phyloP scores from a whole-genome alignment of 2,888 invertebrate species.

The Epinotia brunnichana region DNA sequence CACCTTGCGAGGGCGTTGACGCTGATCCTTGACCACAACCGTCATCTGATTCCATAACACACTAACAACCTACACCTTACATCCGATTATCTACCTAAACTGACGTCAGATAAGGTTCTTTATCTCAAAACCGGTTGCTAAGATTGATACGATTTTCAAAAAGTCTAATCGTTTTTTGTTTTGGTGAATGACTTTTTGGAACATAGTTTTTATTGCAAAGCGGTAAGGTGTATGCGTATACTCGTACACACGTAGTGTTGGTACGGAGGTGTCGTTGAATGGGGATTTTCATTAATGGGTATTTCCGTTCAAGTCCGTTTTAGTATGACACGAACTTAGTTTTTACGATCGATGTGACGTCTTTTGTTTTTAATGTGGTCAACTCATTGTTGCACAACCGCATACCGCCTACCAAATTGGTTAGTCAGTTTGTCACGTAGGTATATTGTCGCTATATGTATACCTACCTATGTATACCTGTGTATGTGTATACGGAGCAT shows the following conservation, averaged over 20 bases:
- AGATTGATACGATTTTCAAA: not conserved
- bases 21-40: constrained; percentile 29
- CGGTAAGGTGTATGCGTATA: not conserved
- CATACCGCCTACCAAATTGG: no score
- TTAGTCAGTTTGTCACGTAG: no score
- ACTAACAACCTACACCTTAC: not conserved
- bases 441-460: no score
- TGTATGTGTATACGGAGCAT: no score
- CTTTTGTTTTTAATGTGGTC: not conserved
- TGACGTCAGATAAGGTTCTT: not conserved
- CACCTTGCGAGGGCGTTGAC: constrained; percentile 39
- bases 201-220: not conserved
- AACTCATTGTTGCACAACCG: no score
- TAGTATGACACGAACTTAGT: constrained; percentile 1
- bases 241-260: not conserved
- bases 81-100: not conserved
- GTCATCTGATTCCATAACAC: constrained; percentile 5
- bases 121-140: not conserved
- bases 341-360: constrained; percentile 1
- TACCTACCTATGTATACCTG: no score
- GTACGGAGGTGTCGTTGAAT: not conserved
- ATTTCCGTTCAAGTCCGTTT: constrained; percentile 12
- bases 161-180: not conserved
- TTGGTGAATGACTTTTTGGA: not conserved
- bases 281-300: constrained; percentile 20